Evolutionary conservation across 2,113 vertebrate species (phyloP).

Genomic region (Mustela lutreola): DNA sequence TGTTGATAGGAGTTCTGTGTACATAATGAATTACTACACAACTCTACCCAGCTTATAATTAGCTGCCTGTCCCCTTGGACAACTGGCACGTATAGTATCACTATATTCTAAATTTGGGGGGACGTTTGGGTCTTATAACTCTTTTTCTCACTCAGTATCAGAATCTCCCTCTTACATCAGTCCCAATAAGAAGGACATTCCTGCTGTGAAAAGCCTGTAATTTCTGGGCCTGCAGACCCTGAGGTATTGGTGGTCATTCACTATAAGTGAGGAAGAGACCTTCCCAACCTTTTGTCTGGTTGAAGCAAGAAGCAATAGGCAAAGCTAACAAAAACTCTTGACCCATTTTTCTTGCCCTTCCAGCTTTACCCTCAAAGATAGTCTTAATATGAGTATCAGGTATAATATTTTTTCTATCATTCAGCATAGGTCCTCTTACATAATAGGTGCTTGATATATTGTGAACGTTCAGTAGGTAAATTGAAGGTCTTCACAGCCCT

Average conservation of each 20-base stretch:
- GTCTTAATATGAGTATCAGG: not conserved
- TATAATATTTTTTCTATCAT: conserved; percentile 28
- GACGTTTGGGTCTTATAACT: not conserved
- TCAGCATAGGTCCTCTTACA: not conserved
- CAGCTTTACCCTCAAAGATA: not conserved
- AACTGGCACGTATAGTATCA: not conserved
- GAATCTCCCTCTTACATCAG: not conserved
- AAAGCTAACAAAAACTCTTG: conserved; percentile 4
- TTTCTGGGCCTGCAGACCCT: not conserved
- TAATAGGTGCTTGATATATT: not conserved
- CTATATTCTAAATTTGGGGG: not conserved
- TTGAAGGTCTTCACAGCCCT: not conserved
- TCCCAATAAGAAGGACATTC: not conserved
- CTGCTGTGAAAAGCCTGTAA: not conserved
- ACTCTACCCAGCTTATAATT: not conserved
- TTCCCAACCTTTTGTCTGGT: not conserved
- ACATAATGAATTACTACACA: not conserved
- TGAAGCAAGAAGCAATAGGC: not conserved
- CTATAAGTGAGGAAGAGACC: not conserved
- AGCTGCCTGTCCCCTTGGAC: not conserved
- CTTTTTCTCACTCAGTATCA: not conserved
- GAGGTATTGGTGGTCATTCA: not conserved
- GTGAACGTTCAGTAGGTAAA: conserved; percentile 4
- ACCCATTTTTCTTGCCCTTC: not conserved
- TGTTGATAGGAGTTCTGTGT: not conserved